These are phyloP conservation scores for Eurois occulta DNA, from an alignment of 2,888 invertebrate genomes.

Conservation along the genomic window DNA sequence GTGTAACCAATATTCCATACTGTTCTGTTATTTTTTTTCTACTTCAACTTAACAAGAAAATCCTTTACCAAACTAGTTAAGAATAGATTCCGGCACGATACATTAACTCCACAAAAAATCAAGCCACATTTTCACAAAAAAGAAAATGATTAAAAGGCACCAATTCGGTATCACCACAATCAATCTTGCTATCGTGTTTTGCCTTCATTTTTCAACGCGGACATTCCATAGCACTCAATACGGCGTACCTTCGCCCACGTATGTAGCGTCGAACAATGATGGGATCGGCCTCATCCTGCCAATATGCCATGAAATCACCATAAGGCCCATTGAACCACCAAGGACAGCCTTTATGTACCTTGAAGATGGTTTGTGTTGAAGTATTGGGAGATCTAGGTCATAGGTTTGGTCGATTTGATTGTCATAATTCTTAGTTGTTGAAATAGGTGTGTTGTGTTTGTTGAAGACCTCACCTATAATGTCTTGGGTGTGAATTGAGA, in stretches of 20 bases:
- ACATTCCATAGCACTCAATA: constrained; percentile 59
- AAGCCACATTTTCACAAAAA: constrained; percentile 56
- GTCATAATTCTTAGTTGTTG: constrained; percentile 46
- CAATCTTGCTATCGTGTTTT: constrained; percentile 68
- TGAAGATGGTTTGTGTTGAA: constrained; percentile 55
- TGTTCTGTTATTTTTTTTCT: not conserved
- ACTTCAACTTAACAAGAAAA: constrained; percentile 16
- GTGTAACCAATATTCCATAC: not conserved
- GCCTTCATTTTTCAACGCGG: constrained; percentile 66
- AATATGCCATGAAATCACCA: constrained; percentile 75
- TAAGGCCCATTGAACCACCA: constrained; percentile 72
- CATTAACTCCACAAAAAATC: constrained; percentile 57
- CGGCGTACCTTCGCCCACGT: constrained; percentile 61
- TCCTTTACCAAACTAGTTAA: constrained; percentile 17
- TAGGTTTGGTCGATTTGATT: constrained; percentile 47
- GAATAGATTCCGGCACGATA: constrained; percentile 47
- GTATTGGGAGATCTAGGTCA: constrained; percentile 57
- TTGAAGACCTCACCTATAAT: not conserved
- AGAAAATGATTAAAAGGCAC: constrained; percentile 64
- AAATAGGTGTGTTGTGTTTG: constrained; percentile 35
- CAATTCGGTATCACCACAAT: constrained; percentile 64
- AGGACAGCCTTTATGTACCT: constrained; percentile 65
- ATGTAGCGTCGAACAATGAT: constrained; percentile 73
- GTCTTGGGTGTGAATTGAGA: not conserved
- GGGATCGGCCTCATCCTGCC: constrained; percentile 77